These are phyloP conservation scores for Myxocyprinus asiaticus DNA, from an alignment of 2,113 vertebrate genomes.

Conservation along the genomic window DNA sequence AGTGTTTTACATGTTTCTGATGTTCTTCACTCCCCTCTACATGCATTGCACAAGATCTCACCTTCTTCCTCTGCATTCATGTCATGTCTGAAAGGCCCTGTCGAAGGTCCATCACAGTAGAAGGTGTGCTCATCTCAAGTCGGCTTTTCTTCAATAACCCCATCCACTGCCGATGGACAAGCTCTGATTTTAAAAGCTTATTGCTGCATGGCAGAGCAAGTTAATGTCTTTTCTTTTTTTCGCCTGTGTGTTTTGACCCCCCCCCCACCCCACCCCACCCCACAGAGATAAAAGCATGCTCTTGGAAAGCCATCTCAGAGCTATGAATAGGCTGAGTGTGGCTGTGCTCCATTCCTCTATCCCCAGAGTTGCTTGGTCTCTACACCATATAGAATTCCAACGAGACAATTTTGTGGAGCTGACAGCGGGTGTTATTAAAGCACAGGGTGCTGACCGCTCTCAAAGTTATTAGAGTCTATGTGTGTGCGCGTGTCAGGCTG, in stretches of 20 bases:
- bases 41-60: background rate
- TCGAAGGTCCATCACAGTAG: slow-evolving; percentile 57
- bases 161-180: slow-evolving; percentile 42
- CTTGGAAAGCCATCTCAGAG: slow-evolving; percentile 74
- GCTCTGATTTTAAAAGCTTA: slow-evolving; percentile 68
- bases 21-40: slow-evolving; percentile 8
- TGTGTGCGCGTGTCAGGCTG: slow-evolving; percentile 53
- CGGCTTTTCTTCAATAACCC: slow-evolving; percentile 43
- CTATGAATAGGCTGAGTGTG: slow-evolving; percentile 67
- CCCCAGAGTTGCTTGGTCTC: slow-evolving; percentile 70
- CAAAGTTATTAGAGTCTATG: slow-evolving; percentile 81
- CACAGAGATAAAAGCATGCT: slow-evolving; percentile 75
- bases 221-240: slow-evolving; percentile 63
- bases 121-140: slow-evolving; percentile 55
- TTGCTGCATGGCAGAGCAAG: slow-evolving; percentile 68
- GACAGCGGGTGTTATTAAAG: slow-evolving; percentile 84
- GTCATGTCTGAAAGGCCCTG: slow-evolving; percentile 36
- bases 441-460: slow-evolving; percentile 78
- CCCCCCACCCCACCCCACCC: too few relatives aligned
- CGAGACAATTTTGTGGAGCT: slow-evolving; percentile 78
- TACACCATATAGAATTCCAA: slow-evolving; percentile 81
- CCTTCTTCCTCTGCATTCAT: slow-evolving; percentile 7
- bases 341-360: slow-evolving; percentile 74
- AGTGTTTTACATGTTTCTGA: background rate
- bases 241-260: slow-evolving; percentile 69